These are phyloP conservation scores for Hypomesus transpacificus DNA, from an alignment of 2,113 vertebrate genomes.

Conservation along the genomic window DNA sequence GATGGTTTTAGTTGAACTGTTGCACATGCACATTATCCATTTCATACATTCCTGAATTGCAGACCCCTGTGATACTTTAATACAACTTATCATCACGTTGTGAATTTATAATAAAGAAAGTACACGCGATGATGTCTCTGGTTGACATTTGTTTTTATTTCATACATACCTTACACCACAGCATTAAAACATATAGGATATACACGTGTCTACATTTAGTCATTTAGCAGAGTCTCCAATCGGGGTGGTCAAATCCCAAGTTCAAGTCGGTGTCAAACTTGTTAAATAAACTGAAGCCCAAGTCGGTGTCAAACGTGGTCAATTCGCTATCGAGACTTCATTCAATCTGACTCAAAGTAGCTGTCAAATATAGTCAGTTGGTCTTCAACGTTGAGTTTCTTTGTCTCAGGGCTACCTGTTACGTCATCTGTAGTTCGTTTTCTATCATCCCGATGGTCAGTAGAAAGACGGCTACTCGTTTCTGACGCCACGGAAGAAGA, in stretches of 20 bases:
- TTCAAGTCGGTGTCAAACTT: neutral
- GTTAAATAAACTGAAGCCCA: too few relatives aligned
- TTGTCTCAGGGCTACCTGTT: neutral
- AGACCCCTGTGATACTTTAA: too few relatives aligned
- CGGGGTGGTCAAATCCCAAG: neutral
- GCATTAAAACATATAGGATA: neutral
- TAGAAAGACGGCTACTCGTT: neutral
- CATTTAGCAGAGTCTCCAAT: too few relatives aligned
- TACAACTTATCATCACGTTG: too few relatives aligned
- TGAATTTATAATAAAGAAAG: neutral
- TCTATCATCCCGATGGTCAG: neutral
- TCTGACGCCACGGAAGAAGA: neutral
- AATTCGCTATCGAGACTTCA: too few relatives aligned
- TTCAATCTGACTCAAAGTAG: too few relatives aligned
- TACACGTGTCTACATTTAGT: neutral
- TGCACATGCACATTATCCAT: neutral
- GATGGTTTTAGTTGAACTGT: neutral
- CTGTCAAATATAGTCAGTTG: neutral
- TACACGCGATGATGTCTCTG: neutral
- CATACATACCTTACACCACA: neutral
- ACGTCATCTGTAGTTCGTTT: neutral
- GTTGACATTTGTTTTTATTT: neutral
- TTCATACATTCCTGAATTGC: neutral
- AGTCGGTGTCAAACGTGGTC: too few relatives aligned
- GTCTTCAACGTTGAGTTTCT: neutral